A percentile compares a stretch with the other conserved stretches of the same genome.
Evolutionary conservation across 2,113 vertebrate species (phyloP).

Genomic region (Mellivora capensis): DNA sequence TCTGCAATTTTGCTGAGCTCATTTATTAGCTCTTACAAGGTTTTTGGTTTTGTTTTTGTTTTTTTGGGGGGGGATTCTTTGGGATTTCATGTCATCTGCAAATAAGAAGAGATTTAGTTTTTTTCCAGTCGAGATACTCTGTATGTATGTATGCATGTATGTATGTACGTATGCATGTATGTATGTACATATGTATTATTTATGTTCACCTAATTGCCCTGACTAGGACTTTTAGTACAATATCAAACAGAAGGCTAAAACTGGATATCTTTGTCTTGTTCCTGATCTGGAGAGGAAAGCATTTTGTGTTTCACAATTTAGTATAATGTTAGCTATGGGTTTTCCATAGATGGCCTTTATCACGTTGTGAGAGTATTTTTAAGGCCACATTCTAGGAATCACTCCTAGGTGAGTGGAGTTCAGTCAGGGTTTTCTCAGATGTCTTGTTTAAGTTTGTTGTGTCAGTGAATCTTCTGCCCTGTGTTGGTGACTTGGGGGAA

Average conservation of each 20-base stretch:
- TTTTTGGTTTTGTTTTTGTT: not conserved
- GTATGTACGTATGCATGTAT: accelerated
- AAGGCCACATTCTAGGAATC: not conserved
- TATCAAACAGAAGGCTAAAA: not conserved
- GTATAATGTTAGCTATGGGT: not conserved
- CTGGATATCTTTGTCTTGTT: not conserved
- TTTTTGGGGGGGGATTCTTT: not conserved
- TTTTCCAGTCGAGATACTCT: not conserved
- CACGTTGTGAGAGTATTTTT: not conserved
- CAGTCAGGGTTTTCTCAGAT: not conserved
- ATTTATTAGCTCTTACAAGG: not conserved
- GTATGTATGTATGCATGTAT: accelerated
- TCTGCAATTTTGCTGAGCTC: not conserved
- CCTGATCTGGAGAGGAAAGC: not conserved
- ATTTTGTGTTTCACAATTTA: not conserved
- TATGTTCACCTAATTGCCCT: not conserved
- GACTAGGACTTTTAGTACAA: not conserved
- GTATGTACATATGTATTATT: not conserved
- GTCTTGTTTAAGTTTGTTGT: not conserved
- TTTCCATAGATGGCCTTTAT: not conserved
- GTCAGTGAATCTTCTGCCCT: not conserved
- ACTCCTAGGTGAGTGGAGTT: not conserved
- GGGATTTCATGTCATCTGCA: not conserved
- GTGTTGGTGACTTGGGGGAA: not conserved
- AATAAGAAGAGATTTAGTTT: not conserved